phyloP scores from a whole-genome alignment of 2,113 vertebrate genomes.

The Chaenocephalus aceratus region DNA sequence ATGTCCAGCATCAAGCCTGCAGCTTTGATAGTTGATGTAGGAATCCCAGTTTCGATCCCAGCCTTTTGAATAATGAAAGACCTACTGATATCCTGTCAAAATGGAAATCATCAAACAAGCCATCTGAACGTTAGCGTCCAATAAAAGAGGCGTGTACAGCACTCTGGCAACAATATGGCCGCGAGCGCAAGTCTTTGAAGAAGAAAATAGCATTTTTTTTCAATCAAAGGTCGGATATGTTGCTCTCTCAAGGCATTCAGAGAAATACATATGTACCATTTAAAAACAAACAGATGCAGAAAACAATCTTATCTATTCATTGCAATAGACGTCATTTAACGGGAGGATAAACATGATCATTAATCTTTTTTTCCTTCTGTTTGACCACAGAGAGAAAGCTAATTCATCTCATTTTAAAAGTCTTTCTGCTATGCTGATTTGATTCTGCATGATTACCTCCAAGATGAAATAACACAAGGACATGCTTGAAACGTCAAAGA shows the following conservation, averaged over 20 bases:
- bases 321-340: conserved; percentile 4
- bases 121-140: conserved; percentile 42
- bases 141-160: conserved; percentile 28
- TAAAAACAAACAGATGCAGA: conserved; percentile 38
- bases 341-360: not conserved
- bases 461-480: conserved; percentile 33
- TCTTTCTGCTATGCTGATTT: not conserved
- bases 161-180: conserved; percentile 47
- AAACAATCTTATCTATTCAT: conserved; percentile 14
- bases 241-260: not conserved
- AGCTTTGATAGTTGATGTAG: conserved; percentile 38
- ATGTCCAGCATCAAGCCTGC: conserved; percentile 40
- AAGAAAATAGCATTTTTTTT: conserved; percentile 49
- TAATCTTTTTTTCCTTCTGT: not conserved
- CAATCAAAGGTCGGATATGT: conserved; percentile 34
- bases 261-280: too few species aligned
- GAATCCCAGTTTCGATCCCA: conserved; percentile 40
- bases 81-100: conserved; percentile 64
- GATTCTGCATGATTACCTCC: conserved; percentile 23
- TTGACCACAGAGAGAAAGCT: not conserved
- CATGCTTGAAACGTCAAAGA: conserved; percentile 53
- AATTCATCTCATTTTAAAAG: not conserved
- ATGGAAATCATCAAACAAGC: conserved; percentile 59
- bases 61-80: conserved; percentile 63
- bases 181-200: conserved; percentile 49